A percentile compares a stretch with the other conserved stretches of the same genome.
Conservation (phyloP, 2,888 invertebrate species). For the Yponomeuta cagnagella region DNA sequence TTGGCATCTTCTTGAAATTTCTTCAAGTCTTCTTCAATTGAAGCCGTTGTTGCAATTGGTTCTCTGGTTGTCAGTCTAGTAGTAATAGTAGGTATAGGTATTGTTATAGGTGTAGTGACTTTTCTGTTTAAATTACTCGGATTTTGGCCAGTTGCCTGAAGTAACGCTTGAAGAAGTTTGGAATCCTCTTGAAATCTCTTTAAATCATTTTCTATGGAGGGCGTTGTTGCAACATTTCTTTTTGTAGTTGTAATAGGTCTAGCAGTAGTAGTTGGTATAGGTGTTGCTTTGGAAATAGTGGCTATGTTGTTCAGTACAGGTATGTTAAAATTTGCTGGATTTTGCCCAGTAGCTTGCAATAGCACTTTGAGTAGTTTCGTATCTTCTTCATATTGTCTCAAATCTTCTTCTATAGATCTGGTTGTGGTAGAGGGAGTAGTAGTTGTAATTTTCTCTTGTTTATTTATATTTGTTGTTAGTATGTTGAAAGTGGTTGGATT, state of each 20-base stretch:
- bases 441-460: conserved; percentile 20
- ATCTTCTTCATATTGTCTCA: conserved; percentile 67
- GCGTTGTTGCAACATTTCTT: conserved; percentile 43
- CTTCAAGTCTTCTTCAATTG: conserved; percentile 62
- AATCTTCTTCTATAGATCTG: conserved; percentile 61
- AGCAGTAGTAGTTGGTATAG: conserved; percentile 20
- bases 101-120: conserved; percentile 19
- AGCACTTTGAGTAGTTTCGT: conserved; percentile 52
- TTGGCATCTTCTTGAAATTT: conserved; percentile 68
- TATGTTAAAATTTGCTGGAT: conserved; percentile 54
- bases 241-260: conserved; percentile 26
- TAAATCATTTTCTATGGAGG: conserved; percentile 63
- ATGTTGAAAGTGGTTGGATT: conserved; percentile 32
- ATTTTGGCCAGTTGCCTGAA: conserved; percentile 63
- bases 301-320: conserved; percentile 10
- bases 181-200: conserved; percentile 67
- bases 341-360: conserved; percentile 50
- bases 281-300: conserved; percentile 23
- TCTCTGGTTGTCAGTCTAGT: conserved; percentile 23
- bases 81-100: conserved; percentile 19
- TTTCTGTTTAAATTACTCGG: conserved; percentile 42
- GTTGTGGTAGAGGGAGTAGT: conserved; percentile 43
- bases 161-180: conserved; percentile 58
- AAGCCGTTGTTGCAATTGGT: conserved; percentile 48
- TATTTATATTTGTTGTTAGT: conserved; percentile 24